Conservation (phyloP, 2,797 vertebrate genomes). For the Rhinophrynus dorsalis region DNA sequence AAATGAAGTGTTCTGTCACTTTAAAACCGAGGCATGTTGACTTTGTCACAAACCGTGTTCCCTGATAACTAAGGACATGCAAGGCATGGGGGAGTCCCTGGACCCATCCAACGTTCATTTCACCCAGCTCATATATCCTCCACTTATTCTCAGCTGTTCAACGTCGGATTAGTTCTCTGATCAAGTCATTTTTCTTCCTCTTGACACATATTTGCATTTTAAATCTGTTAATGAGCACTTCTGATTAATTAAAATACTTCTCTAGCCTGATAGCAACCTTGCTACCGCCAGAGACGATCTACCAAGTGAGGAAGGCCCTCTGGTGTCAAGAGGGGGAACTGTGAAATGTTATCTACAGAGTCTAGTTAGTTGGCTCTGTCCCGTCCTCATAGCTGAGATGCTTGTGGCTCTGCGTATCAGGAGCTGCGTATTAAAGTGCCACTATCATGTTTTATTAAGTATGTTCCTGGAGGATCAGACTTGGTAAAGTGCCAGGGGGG, state of each 20-base stretch:
- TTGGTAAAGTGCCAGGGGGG: too few relatives aligned
- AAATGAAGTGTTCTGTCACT: too few relatives aligned
- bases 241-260: constrained; percentile 29
- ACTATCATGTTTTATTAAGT: too few relatives aligned
- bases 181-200: constrained; percentile 5
- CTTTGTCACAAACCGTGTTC: not conserved
- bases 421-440: too few relatives aligned
- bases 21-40: too few relatives aligned
- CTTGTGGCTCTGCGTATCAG: too few relatives aligned
- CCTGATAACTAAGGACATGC: not conserved
- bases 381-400: too few relatives aligned
- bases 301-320: not conserved
- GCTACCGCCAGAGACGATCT: not conserved
- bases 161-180: not conserved
- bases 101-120: constrained; percentile 9
- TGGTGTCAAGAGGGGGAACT: not conserved
- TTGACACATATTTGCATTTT: constrained; percentile 29
- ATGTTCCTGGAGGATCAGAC: too few relatives aligned
- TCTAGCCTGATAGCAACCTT: not conserved
- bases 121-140: not conserved
- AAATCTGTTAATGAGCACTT: constrained; percentile 14
- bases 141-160: constrained; percentile 16
- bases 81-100: not conserved
- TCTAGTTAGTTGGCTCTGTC: too few relatives aligned
- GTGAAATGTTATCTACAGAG: not conserved